Conservation (phyloP, 1,140 invertebrate species). For the Leptinotarsa undecemlineata region DNA sequence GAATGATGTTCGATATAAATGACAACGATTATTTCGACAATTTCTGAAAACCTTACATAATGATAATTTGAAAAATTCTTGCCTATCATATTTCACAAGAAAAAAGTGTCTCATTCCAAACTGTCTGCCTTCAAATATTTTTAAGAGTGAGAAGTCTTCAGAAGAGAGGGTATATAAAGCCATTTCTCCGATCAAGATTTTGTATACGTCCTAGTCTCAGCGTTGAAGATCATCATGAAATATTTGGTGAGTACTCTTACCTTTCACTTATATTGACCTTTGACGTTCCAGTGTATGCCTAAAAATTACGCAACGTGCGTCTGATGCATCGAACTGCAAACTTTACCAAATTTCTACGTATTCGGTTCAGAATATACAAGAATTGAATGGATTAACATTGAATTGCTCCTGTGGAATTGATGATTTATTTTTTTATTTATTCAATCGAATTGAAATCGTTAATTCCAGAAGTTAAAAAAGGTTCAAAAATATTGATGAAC, state of each 20-base stretch:
- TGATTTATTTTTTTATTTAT: too few species aligned
- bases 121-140: not conserved
- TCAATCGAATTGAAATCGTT: too few species aligned
- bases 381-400: too few species aligned
- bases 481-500: too few species aligned
- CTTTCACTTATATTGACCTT: constrained; percentile 23
- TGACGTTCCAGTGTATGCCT: not conserved
- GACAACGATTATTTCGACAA: not conserved
- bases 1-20: not conserved
- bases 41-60: not conserved
- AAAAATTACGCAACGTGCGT: constrained; percentile 16
- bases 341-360: too few species aligned
- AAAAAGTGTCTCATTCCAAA: constrained; percentile 21
- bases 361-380: too few species aligned
- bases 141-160: constrained; percentile 22
- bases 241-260: constrained; percentile 23
- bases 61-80: not conserved
- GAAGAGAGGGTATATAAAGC: constrained; percentile 28
- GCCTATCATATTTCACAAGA: not conserved
- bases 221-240: constrained; percentile 20
- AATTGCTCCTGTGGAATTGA: too few species aligned
- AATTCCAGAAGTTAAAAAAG: too few species aligned
- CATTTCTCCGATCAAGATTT: constrained; percentile 16
- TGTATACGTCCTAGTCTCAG: constrained; percentile 15
- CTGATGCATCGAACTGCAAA: not conserved